Percentiles rank a stretch among this genome's conserved stretches.
Conservation (phyloP, 2,113 vertebrate species). For the Pseudonaja textilis region DNA sequence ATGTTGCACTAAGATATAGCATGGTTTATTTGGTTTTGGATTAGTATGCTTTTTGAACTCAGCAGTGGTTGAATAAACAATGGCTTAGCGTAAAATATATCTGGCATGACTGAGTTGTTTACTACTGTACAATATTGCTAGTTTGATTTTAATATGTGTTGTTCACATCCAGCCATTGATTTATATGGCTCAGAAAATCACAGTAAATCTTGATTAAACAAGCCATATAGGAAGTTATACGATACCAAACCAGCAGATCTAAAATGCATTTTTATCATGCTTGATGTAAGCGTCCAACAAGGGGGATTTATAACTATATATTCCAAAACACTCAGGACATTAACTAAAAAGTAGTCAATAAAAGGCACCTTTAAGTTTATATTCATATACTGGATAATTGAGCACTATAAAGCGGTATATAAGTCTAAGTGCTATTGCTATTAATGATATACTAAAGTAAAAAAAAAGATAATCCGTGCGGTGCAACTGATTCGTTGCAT, state of each 20-base stretch:
- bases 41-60: neutral
- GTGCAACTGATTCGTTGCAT: neutral
- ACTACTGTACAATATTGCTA: neutral
- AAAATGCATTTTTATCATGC: neutral
- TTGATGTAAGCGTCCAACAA: neutral
- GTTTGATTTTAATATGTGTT: neutral
- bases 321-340: neutral
- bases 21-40: neutral
- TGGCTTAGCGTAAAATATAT: neutral
- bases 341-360: neutral
- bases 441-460: neutral
- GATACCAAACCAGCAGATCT: neutral
- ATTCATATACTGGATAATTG: neutral
- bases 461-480: neutral
- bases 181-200: neutral
- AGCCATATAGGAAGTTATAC: neutral
- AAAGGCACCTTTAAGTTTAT: neutral
- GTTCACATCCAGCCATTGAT: neutral
- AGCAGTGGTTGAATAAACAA: neutral
- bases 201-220: neutral
- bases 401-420: no score
- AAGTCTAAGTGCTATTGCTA: neutral
- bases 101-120: neutral
- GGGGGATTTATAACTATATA: neutral
- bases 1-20: neutral